Percentiles rank a stretch among this genome's conserved stretches.
phyloP scores from a whole-genome alignment of 2,888 invertebrate species.

The Frankliniella fusca region DNA sequence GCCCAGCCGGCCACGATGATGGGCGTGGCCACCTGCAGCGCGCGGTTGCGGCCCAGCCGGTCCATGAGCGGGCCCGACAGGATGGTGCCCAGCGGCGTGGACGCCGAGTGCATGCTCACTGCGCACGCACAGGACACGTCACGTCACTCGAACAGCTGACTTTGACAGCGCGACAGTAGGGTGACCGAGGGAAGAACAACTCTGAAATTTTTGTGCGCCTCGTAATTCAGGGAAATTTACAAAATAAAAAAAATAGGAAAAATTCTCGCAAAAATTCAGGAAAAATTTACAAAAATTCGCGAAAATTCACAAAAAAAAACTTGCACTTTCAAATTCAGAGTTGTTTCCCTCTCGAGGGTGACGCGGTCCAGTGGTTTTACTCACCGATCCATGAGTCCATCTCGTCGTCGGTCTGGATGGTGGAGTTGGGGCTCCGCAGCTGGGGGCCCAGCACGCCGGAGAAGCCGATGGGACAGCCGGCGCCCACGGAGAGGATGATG shows the following conservation, averaged over 20 bases:
- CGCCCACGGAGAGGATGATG: constrained; percentile 58
- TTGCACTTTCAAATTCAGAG: too few species aligned
- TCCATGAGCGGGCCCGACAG: constrained; percentile 69
- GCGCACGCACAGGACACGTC: constrained; percentile 37
- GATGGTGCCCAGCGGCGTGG: constrained; percentile 69
- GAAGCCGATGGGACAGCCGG: constrained; percentile 75
- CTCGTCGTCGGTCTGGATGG: constrained; percentile 61
- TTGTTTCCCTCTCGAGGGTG: too few species aligned
- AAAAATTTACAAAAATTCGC: too few species aligned
- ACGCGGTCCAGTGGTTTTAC: constrained; percentile 39
- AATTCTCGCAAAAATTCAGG: too few species aligned
- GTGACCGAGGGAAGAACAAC: too few species aligned
- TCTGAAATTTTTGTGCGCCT: too few species aligned
- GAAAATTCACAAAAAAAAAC: too few species aligned
- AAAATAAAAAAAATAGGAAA: too few species aligned
- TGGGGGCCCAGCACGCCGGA: constrained; percentile 74
- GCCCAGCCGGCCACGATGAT: constrained; percentile 68
- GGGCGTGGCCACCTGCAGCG: constrained; percentile 60
- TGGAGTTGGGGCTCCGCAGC: constrained; percentile 56
- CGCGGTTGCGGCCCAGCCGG: constrained; percentile 61
- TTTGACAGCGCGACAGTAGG: neutral
- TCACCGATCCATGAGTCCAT: constrained; percentile 76
- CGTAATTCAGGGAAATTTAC: too few species aligned
- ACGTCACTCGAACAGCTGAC: constrained; percentile 29
- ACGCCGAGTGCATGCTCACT: constrained; percentile 75